Evolutionary conservation across 2,113 vertebrate species (phyloP).

Genomic region (Herpailurus yagouaroundi): DNA sequence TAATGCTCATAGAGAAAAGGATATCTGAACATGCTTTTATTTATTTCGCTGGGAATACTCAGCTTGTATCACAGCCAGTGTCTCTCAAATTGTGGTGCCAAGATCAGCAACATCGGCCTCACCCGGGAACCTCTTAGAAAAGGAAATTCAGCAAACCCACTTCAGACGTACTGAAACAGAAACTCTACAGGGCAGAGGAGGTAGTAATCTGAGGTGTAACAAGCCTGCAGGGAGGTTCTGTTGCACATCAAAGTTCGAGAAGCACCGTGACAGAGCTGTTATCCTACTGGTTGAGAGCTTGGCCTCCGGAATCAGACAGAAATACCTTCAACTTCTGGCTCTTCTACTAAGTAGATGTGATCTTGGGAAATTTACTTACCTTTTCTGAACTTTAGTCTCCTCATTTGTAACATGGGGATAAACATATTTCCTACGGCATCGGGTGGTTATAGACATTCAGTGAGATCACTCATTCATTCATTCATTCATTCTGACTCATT

Average conservation of each 20-base stretch:
- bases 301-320: background rate
- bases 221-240: background rate
- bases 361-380: background rate
- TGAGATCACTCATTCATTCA: background rate
- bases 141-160: background rate
- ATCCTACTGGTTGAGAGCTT: background rate
- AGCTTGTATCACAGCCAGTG: background rate
- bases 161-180: background rate
- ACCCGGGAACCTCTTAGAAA: background rate
- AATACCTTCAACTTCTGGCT: background rate
- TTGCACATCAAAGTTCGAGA: background rate
- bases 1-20: background rate
- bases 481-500: background rate
- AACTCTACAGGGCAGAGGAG: background rate
- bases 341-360: background rate
- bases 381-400: background rate
- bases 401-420: conserved; percentile 6
- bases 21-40: background rate
- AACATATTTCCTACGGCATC: background rate
- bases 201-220: background rate
- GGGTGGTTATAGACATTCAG: background rate
- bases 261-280: background rate
- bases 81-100: background rate
- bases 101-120: background rate
- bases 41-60: background rate